A percentile compares a stretch with the other conserved stretches of the same genome.
Evolutionary conservation across 2,888 invertebrate species (phyloP).

Genomic region (Phyllotreta striolata): DNA sequence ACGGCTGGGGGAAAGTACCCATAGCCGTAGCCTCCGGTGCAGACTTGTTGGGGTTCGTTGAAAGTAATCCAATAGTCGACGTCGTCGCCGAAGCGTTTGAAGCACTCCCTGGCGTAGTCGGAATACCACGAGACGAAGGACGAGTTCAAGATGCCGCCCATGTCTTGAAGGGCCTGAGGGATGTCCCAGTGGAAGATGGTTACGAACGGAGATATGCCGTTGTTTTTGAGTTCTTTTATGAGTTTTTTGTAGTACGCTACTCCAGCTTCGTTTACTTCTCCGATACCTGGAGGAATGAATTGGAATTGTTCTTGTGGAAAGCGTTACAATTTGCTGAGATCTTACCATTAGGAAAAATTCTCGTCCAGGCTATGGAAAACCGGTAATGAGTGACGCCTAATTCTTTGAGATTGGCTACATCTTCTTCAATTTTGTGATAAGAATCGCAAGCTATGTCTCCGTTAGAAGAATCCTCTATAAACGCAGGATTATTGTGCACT

Average conservation of each 20-base stretch:
- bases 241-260: slow-evolving; percentile 42
- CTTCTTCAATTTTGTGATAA: slow-evolving; percentile 70
- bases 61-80: slow-evolving; percentile 65
- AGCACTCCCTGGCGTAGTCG: slow-evolving; percentile 66
- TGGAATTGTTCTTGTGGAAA: no score
- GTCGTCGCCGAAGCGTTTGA: slow-evolving; percentile 55
- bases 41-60: slow-evolving; percentile 62
- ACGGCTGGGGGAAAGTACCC: slow-evolving; percentile 54
- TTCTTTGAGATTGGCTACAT: slow-evolving; percentile 66
- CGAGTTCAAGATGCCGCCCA: slow-evolving; percentile 72
- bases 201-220: slow-evolving; percentile 65
- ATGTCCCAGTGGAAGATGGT: slow-evolving; percentile 67
- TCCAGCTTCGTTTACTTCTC: slow-evolving; percentile 55
- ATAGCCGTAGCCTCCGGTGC: slow-evolving; percentile 47
- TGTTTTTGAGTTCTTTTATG: slow-evolving; percentile 62
- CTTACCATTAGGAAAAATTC: slow-evolving; percentile 67
- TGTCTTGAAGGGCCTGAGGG: slow-evolving; percentile 55
- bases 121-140: slow-evolving; percentile 67
- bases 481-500: slow-evolving; percentile 60
- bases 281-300: neutral
- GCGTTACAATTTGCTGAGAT: no score
- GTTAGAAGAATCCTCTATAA: slow-evolving; percentile 65
- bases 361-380: slow-evolving; percentile 49
- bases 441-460: slow-evolving; percentile 74
- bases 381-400: slow-evolving; percentile 68